Evolutionary conservation across 2,113 vertebrate species (phyloP).

Genomic region (Eretmochelys imbricata): DNA sequence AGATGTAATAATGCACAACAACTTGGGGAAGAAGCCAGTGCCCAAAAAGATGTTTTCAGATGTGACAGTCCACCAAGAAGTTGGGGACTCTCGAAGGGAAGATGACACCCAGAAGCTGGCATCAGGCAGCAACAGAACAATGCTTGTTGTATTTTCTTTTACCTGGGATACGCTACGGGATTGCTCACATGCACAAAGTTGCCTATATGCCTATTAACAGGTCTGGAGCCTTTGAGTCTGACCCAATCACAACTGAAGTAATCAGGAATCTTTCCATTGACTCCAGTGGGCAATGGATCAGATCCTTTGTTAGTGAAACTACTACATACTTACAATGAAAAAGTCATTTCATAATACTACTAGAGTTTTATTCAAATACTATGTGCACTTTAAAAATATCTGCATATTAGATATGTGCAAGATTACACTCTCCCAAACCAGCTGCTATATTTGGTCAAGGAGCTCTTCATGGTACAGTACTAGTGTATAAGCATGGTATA

Average conservation of each 20-base stretch:
- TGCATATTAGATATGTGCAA: not conserved
- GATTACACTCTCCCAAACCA: not conserved
- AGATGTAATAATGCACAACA: not conserved
- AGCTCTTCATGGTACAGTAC: not conserved
- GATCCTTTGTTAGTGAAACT: not conserved
- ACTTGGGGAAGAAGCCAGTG: not conserved
- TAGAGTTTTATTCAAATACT: not conserved
- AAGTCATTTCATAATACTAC: not conserved
- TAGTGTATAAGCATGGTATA: not conserved
- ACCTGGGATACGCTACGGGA: not conserved
- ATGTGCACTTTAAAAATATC: not conserved
- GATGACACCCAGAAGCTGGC: not conserved
- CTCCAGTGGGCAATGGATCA: not conserved
- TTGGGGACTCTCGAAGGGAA: not conserved
- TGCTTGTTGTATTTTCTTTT: not conserved
- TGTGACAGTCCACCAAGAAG: not conserved
- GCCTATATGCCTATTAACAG: not conserved
- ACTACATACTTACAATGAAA: not conserved
- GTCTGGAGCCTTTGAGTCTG: not conserved
- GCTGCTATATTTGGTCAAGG: not conserved
- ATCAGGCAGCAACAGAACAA: not conserved
- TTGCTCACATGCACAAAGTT: not conserved
- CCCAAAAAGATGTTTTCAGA: not conserved
- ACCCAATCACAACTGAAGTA: not conserved
- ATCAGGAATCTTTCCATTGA: not conserved